These are phyloP conservation scores for Homarus gammarus DNA, from an alignment of 2,888 invertebrate genomes.

Conservation along the genomic window DNA sequence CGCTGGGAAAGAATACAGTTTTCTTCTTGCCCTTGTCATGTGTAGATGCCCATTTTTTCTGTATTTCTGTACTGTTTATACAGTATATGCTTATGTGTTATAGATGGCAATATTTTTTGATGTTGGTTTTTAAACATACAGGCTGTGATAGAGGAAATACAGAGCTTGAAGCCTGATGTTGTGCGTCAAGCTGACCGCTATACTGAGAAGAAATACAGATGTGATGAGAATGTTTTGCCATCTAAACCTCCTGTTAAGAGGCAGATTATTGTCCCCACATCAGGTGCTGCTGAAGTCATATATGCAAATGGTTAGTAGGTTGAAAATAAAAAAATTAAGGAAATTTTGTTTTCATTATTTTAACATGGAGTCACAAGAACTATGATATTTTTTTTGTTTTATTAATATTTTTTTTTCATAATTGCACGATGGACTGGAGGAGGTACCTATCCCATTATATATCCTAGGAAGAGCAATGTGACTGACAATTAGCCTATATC, in stretches of 20 bases:
- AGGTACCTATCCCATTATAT: too few species aligned
- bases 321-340: too few species aligned
- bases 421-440: too few species aligned
- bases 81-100: background rate
- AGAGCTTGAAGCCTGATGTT: constrained; percentile 84
- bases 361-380: too few species aligned
- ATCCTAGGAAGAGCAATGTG: too few species aligned
- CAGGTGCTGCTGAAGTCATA: constrained; percentile 81
- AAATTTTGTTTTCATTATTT: too few species aligned
- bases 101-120: background rate
- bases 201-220: constrained; percentile 84
- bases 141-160: constrained; percentile 88
- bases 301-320: constrained; percentile 83
- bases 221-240: constrained; percentile 91
- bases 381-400: background rate
- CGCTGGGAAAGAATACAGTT: too few species aligned
- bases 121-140: constrained; percentile 77
- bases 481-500: too few species aligned
- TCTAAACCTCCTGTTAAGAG: constrained; percentile 84
- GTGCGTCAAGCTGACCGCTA: constrained; percentile 81
- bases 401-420: background rate
- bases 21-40: too few species aligned
- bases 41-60: too few species aligned
- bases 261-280: constrained; percentile 86
- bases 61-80: too few species aligned